A percentile compares a stretch with the other conserved stretches of the same genome.
Conservation (phyloP, 2,888 invertebrate genomes). For the Apodemia zela region DNA sequence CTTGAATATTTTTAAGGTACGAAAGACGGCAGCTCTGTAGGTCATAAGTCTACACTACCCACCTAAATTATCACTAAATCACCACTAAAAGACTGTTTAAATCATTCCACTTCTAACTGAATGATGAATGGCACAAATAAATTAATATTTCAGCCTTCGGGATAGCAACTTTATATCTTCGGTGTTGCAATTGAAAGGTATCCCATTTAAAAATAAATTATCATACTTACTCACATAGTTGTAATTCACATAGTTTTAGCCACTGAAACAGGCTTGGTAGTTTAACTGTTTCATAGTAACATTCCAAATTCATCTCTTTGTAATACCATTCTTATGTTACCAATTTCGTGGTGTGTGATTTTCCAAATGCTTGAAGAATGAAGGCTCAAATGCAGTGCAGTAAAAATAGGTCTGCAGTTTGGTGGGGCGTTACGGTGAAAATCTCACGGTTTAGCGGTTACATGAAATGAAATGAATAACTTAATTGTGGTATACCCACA, state of each 20-base stretch:
- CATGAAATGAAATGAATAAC: too few species aligned
- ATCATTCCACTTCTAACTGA: constrained; percentile 4
- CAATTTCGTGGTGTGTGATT: constrained; percentile 5
- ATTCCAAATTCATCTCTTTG: constrained; percentile 6
- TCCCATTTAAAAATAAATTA: not conserved
- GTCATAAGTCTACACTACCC: constrained; percentile 11
- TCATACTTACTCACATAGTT: not conserved
- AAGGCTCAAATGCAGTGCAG: constrained; percentile 9
- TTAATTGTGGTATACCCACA: too few species aligned
- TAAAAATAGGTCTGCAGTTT: constrained; percentile 11
- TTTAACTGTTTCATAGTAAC: constrained; percentile 18
- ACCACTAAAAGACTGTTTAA: constrained; percentile 12
- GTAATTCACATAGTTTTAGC: constrained; percentile 29
- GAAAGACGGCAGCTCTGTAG: constrained; percentile 13
- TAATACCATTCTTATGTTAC: constrained; percentile 1
- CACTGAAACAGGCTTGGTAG: constrained; percentile 65
- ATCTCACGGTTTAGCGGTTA: not conserved
- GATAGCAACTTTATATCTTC: constrained; percentile 8
- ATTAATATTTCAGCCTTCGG: constrained; percentile 2
- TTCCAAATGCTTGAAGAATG: not conserved
- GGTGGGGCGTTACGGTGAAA: constrained; percentile 21
- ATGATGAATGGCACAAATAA: constrained; percentile 15
- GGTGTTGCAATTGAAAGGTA: constrained; percentile 9
- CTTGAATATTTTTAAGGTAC: not conserved
- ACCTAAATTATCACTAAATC: constrained; percentile 10